Conservation (phyloP, 2,888 invertebrate species). For the Ditula angustiorana region DNA sequence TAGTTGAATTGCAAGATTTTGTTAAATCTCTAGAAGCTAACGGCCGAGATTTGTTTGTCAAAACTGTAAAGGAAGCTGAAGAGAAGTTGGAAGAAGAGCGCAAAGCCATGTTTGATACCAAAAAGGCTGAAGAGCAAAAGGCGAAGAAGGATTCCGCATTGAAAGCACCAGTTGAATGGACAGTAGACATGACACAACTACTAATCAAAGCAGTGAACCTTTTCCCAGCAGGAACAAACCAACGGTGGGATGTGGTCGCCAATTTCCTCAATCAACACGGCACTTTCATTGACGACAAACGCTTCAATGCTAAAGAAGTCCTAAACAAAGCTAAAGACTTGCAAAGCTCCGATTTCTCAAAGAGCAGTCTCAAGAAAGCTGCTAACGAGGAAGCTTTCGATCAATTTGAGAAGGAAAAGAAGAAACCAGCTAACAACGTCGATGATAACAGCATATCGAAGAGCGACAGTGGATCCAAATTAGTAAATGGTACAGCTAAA, state of each 20-base stretch:
- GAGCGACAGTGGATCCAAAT: slow-evolving; percentile 75
- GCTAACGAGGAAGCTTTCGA: slow-evolving; percentile 97
- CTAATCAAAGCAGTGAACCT: slow-evolving; percentile 98
- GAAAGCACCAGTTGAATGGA: slow-evolving; percentile 89
- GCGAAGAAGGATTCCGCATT: slow-evolving; percentile 74
- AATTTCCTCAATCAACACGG: slow-evolving; percentile 97
- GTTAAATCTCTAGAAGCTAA: slow-evolving; percentile 88
- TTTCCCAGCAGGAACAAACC: slow-evolving; percentile 97
- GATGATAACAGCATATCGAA: slow-evolving; percentile 91
- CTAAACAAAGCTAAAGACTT: slow-evolving; percentile 97
- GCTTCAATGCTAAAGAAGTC: slow-evolving; percentile 95
- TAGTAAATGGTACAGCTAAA: slow-evolving; percentile 70
- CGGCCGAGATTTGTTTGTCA: slow-evolving; percentile 88
- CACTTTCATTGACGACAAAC: slow-evolving; percentile 83
- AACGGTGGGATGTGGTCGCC: slow-evolving; percentile 97
- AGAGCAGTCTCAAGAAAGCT: slow-evolving; percentile 93
- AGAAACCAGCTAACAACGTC: slow-evolving; percentile 83
- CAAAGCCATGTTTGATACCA: slow-evolving; percentile 84
- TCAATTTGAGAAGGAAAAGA: slow-evolving; percentile 95
- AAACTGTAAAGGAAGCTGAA: slow-evolving; percentile 89
- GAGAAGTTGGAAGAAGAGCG: slow-evolving; percentile 92
- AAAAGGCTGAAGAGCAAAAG: slow-evolving; percentile 75
- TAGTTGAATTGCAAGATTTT: slow-evolving; percentile 90
- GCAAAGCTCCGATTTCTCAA: slow-evolving; percentile 95
- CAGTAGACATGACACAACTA: slow-evolving; percentile 93